These are phyloP conservation scores for Hemicrepidius hirtus DNA, from an alignment of 2,888 invertebrate species.

Conservation along the genomic window DNA sequence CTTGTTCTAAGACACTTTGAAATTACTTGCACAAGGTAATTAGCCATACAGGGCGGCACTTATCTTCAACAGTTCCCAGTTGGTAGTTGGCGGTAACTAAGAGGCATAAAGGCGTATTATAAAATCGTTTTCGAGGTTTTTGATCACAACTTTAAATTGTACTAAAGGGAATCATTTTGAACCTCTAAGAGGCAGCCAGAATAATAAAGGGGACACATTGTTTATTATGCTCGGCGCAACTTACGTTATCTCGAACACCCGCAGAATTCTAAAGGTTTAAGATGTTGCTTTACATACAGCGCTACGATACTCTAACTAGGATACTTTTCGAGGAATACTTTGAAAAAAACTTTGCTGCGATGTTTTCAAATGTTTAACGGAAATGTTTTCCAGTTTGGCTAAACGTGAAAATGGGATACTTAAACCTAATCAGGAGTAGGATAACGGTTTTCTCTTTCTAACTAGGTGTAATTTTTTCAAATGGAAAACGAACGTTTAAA, in stretches of 20 bases:
- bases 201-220: conserved; percentile 41
- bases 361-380: conserved; percentile 14
- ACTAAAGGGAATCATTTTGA: conserved; percentile 38
- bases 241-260: conserved; percentile 45
- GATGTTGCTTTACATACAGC: conserved; percentile 35
- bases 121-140: conserved; percentile 36
- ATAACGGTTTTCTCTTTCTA: neutral
- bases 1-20: neutral
- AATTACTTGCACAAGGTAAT: conserved; percentile 13
- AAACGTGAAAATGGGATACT: neutral
- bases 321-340: conserved; percentile 7
- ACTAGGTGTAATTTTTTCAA: neutral
- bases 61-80: conserved; percentile 9
- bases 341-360: neutral
- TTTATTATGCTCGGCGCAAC: conserved; percentile 47
- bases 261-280: conserved; percentile 42
- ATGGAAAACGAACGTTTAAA: conserved; percentile 1
- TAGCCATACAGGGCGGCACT: conserved; percentile 12
- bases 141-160: conserved; percentile 41
- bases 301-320: conserved; percentile 20
- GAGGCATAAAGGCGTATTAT: conserved; percentile 26
- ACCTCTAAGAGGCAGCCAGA: conserved; percentile 30
- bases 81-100: conserved; percentile 22
- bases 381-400: neutral
- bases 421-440: conserved; percentile 6